Percentiles rank a stretch among this genome's conserved stretches.
Conservation (phyloP, 1,140 invertebrate genomes). For the Melipona quadrifasciata region DNA sequence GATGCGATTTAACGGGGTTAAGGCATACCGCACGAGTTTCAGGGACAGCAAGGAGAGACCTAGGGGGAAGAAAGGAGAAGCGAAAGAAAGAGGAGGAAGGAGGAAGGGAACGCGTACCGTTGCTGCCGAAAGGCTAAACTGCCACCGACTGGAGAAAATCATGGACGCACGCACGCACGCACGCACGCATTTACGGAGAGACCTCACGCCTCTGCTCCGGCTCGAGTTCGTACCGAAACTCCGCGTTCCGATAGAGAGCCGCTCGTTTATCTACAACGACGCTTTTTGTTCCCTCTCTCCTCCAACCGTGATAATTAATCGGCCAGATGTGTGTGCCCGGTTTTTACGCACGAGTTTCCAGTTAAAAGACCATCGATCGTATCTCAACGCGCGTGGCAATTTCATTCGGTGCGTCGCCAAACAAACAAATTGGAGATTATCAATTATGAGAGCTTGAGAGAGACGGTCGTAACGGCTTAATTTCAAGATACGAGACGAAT, state of each 20-base stretch:
- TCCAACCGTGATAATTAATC: not conserved
- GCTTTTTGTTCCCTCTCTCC: slow-evolving; percentile 1
- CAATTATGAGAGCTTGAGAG: no score
- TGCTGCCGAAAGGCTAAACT: slow-evolving; percentile 58
- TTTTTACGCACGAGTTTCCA: not conserved
- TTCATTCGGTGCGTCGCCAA: not conserved
- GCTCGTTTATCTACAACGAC: slow-evolving; percentile 38
- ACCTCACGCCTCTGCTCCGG: slow-evolving; percentile 6
- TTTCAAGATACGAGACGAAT: no score
- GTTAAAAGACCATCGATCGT: not conserved
- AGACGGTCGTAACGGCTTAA: no score
- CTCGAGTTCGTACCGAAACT: not conserved
- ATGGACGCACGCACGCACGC: slow-evolving; percentile 33
- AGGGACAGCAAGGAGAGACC: slow-evolving; percentile 7
- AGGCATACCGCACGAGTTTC: slow-evolving; percentile 12
- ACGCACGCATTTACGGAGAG: slow-evolving; percentile 58
- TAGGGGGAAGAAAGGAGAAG: slow-evolving; percentile 8
- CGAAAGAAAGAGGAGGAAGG: not conserved
- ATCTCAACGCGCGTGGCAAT: not conserved
- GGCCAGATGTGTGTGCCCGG: not conserved
- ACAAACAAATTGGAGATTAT: no score
- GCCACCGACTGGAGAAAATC: slow-evolving; percentile 55
- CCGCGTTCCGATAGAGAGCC: not conserved
- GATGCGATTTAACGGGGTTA: not conserved
- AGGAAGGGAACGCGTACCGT: slow-evolving; percentile 33